Evolutionary conservation across 2,113 vertebrate species (phyloP).

Genomic region (Dendrocopos noguchii): DNA sequence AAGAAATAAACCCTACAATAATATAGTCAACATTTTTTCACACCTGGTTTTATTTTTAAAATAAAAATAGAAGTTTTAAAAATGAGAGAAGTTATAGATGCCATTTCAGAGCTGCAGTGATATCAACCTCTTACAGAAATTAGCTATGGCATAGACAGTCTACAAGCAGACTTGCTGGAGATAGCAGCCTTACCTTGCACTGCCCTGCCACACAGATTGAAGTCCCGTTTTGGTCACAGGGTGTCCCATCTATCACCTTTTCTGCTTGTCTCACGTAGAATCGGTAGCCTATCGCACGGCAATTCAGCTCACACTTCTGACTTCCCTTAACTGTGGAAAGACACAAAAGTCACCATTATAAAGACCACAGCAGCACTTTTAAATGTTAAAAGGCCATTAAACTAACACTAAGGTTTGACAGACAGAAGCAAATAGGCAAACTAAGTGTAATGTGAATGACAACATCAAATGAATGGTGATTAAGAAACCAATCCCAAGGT

Average conservation of each 20-base stretch:
- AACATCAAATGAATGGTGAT: background rate
- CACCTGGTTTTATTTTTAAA: background rate
- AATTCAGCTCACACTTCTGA: slow-evolving; percentile 91
- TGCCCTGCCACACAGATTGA: slow-evolving; percentile 88
- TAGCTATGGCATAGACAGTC: no score
- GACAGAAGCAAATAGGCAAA: background rate
- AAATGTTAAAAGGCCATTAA: background rate
- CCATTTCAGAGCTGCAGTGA: background rate
- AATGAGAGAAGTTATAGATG: fast-evolving
- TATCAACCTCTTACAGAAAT: background rate
- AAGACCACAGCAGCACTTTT: fast-evolving
- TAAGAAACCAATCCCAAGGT: background rate
- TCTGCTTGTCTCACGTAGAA: slow-evolving; percentile 92
- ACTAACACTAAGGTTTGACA: background rate
- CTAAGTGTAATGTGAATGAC: background rate
- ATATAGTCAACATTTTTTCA: background rate
- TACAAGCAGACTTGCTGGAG: background rate
- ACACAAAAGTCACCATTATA: background rate
- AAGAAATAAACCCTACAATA: background rate
- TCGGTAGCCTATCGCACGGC: slow-evolving; percentile 89
- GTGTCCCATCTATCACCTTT: slow-evolving; percentile 89
- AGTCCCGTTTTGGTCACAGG: slow-evolving; percentile 84
- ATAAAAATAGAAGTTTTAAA: background rate
- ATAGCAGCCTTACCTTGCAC: slow-evolving; percentile 84
- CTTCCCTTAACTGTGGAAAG: slow-evolving; percentile 77